These are phyloP conservation scores for Schizopygopsis malacanthus DNA, from an alignment of 2,797 vertebrate species.

Conservation along the genomic window DNA sequence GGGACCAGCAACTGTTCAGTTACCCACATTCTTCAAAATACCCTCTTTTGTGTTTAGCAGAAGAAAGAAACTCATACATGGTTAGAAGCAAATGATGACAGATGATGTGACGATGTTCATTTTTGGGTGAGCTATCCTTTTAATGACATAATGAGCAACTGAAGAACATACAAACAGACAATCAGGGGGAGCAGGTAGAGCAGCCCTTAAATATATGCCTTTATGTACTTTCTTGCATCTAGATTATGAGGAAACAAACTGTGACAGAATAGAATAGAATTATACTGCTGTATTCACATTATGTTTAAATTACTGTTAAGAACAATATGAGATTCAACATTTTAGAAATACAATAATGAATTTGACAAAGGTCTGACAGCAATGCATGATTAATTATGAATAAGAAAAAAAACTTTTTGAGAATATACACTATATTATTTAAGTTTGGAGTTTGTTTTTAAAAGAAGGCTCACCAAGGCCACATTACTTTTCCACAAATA, in stretches of 20 bases:
- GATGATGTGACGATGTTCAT: not conserved
- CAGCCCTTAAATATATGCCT: not conserved
- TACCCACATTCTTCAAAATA: not conserved
- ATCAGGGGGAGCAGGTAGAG: not conserved
- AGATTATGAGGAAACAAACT: not conserved
- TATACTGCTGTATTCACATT: not conserved
- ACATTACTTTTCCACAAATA: not conserved
- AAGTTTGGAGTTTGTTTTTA: not conserved
- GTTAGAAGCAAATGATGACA: not conserved
- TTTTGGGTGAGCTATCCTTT: not conserved
- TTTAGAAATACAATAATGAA: not conserved
- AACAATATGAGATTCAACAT: not conserved
- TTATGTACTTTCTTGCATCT: not conserved
- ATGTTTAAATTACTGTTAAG: not conserved
- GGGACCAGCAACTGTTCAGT: not conserved
- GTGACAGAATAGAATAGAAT: not conserved
- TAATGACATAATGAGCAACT: conserved; percentile 4
- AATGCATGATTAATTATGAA: not conserved
- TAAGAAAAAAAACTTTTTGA: not conserved
- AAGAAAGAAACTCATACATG: not conserved
- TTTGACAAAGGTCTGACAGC: not conserved
- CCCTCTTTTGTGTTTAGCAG: not conserved
- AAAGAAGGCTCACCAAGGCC: not conserved
- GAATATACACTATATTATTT: not conserved
- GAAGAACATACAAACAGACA: not conserved